Base-by-base conservation (phyloP, 2,888 invertebrate species). In the Ferdinandea cuprea region DNA sequence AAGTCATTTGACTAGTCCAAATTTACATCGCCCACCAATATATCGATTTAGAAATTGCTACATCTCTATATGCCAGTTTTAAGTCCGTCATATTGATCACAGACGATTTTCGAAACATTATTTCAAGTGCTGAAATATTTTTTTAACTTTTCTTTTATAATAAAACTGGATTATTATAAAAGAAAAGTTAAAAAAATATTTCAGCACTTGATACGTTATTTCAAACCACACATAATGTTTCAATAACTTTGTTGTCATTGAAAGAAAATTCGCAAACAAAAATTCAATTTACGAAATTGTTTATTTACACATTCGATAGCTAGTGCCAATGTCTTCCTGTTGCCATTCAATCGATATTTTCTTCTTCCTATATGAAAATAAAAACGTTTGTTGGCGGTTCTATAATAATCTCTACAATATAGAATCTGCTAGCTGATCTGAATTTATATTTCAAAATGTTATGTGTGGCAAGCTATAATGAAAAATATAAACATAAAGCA, bases 251-350 rank as follows among this genome's bases (percentile, higher is more conserved):
- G 15, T 46, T 28, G 28, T 28, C 35, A 40, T 50, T 42, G 35
- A 25, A 56, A 66, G 35, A 25, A 56, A 66, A 48, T 50, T 56
- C 48, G 61, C 68, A 76, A 78, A 65, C 58, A 78, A 78, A 65
- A 71, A 65, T 65, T 65, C 71, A 78, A 78, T 71, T 78, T 59
- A 52, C 52, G 35, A 68, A 76, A 76, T 68, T 76, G 68, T 76
- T 76, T 76, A 59, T 76, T 76, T 68, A 46, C 68, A 59, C 76
- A 59, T 68, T 9, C 28, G 52, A 68, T 37, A 19, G 59, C 52
- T 54, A 37, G 35, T 58, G 59, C 52, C 46, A 37, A 25, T 58
- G 59, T 44, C 8, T 59, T 44, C 19, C 52, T 68, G 30, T 52
- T 44, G 56, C 25, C 19, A 25, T 46, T 11, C 19, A 50, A 66